Percentiles rank a stretch among this genome's conserved stretches.
phyloP scores from a whole-genome alignment of 2,113 vertebrate species.

The Rhodinocichla rosea region DNA sequence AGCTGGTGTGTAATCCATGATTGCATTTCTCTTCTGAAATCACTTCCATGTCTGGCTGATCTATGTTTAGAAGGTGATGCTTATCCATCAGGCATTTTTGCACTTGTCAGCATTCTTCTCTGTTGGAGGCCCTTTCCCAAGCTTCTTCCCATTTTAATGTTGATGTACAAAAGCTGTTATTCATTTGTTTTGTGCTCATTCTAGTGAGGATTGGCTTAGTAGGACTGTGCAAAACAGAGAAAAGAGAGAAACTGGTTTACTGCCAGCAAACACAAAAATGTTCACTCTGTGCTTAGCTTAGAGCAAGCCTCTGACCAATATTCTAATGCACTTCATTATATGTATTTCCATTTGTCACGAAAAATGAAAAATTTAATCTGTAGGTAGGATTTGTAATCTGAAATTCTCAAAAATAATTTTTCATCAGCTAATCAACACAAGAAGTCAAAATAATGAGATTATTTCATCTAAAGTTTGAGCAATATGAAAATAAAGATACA shows the following conservation, averaged over 20 bases:
- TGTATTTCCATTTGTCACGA: neutral
- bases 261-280: neutral
- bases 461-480: neutral
- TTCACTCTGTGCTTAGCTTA: neutral
- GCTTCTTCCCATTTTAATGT: constrained; percentile 71
- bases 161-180: constrained; percentile 82
- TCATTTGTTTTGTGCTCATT: constrained; percentile 83
- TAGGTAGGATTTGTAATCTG: neutral
- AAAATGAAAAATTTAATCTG: neutral
- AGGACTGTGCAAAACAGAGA: constrained; percentile 73
- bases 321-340: neutral
- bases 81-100: constrained; percentile 57
- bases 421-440: neutral
- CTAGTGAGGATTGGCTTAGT: constrained; percentile 83
- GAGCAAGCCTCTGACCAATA: neutral
- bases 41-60: constrained; percentile 61
- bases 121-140: constrained; percentile 54
- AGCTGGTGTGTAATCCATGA: constrained; percentile 74
- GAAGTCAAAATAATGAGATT: neutral
- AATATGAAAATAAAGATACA: neutral
- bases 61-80: constrained; percentile 57
- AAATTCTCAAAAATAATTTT: neutral
- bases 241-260: constrained; percentile 40
- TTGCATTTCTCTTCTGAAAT: constrained; percentile 63
- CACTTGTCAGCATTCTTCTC: constrained; percentile 40